Evolutionary conservation across 2,888 invertebrate genomes (phyloP).

Genomic region (Himalopsyche anomala): DNA sequence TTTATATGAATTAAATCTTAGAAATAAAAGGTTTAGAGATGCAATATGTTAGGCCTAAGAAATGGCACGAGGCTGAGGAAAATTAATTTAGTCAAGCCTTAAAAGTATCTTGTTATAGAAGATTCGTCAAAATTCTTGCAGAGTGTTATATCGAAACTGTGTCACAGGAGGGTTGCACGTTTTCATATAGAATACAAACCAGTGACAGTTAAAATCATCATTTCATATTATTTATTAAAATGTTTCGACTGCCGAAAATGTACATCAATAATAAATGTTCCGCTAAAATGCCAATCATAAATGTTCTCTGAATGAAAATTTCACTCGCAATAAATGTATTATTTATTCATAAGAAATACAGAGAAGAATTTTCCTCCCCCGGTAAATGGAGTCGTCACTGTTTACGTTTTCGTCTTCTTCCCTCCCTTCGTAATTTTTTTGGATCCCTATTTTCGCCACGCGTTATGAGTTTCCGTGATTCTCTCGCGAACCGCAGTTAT

Average conservation of each 20-base stretch:
- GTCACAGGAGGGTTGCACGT: no score
- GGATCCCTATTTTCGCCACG: neutral
- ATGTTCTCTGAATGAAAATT: conserved; percentile 1
- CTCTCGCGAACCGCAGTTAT: neutral
- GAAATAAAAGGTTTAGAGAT: no score
- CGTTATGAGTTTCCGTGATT: conserved; percentile 1
- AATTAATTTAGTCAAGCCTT: no score
- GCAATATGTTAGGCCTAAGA: no score
- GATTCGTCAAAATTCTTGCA: neutral
- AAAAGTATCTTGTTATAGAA: no score
- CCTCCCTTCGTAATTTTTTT: neutral
- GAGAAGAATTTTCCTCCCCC: neutral
- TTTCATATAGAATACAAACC: no score
- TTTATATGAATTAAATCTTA: no score
- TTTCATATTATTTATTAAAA: no score
- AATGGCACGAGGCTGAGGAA: no score
- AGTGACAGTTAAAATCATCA: no score
- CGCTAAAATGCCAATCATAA: conserved; percentile 9
- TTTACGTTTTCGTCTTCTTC: no score
- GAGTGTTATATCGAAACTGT: neutral
- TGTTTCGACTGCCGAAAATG: neutral
- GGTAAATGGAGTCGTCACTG: no score
- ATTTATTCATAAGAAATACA: conserved; percentile 12
- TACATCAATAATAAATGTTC: neutral
- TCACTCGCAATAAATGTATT: neutral